These are phyloP conservation scores for Elgaria multicarinata DNA, from an alignment of 2,113 vertebrate species.

Conservation along the genomic window DNA sequence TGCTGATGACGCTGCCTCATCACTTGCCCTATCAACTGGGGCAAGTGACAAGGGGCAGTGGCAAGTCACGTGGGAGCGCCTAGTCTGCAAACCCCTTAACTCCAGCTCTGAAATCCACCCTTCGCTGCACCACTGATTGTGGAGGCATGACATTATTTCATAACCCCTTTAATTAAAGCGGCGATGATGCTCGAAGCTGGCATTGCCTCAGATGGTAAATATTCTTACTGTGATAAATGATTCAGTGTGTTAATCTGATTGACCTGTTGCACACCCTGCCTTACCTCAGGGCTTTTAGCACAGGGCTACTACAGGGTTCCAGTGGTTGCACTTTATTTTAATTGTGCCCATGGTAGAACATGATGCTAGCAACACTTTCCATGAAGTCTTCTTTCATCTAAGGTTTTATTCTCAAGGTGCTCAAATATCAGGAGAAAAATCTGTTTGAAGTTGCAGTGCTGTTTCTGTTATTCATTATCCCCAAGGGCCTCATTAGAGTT, in stretches of 20 bases:
- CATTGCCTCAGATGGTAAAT: slow-evolving; percentile 24
- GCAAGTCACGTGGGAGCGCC: too few relatives aligned
- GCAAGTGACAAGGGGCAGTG: too few relatives aligned
- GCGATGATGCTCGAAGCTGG: fast-evolving
- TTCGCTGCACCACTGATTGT: not conserved
- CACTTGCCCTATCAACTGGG: too few relatives aligned
- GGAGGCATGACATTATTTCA: not conserved
- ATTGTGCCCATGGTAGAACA: slow-evolving; percentile 8
- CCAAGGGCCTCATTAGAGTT: slow-evolving; percentile 44
- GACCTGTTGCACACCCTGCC: not conserved
- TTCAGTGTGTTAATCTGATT: slow-evolving; percentile 26
- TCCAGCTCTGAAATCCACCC: not conserved
- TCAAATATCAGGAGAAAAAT: slow-evolving; percentile 35
- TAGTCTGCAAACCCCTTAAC: too few relatives aligned
- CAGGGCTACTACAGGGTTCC: not conserved
- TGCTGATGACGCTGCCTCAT: too few relatives aligned
- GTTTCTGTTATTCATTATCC: slow-evolving; percentile 56
- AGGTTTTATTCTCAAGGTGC: slow-evolving; percentile 19
- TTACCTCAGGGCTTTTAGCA: not conserved
- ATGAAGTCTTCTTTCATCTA: slow-evolving; percentile 47
- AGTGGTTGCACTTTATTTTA: slow-evolving; percentile 3
- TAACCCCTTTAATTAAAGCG: slow-evolving; percentile 23
- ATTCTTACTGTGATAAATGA: slow-evolving; percentile 29
- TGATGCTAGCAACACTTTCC: not conserved
- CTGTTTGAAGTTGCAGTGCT: slow-evolving; percentile 39